These are phyloP conservation scores for Oryzias javanicus DNA, from an alignment of 2,113 vertebrate species.

Conservation along the genomic window DNA sequence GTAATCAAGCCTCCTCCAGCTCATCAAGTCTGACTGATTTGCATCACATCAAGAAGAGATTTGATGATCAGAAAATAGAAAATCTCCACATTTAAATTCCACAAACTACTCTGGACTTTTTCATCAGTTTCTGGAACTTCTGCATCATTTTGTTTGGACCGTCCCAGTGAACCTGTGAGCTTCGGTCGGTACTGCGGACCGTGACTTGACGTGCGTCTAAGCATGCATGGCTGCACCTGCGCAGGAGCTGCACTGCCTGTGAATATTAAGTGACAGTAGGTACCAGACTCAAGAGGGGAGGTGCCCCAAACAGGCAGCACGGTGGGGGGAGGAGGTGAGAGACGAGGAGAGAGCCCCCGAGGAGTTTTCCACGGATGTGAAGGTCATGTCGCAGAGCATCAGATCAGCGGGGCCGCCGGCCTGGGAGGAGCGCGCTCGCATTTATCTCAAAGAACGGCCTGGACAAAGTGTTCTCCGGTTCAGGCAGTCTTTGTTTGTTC, in stretches of 20 bases:
- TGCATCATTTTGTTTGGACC: background rate
- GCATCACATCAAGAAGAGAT: constrained; percentile 19
- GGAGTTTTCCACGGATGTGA: constrained; percentile 57
- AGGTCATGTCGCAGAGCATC: constrained; percentile 73
- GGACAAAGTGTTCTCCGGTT: background rate
- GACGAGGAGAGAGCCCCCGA: constrained; percentile 29
- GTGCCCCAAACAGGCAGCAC: constrained; percentile 27
- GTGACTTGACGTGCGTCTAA: constrained; percentile 2
- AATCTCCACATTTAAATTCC: background rate
- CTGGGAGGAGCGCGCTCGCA: constrained; percentile 32
- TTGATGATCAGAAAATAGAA: background rate
- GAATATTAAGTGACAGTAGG: constrained; percentile 53
- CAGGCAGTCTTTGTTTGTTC: constrained; percentile 24
- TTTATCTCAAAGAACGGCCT: constrained; percentile 24
- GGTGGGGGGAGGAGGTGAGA: constrained; percentile 27
- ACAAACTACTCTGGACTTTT: background rate
- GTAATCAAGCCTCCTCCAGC: background rate
- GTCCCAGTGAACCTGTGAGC: background rate
- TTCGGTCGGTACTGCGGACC: background rate
- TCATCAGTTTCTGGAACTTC: no score
- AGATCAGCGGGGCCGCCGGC: constrained; percentile 62
- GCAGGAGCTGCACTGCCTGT: constrained; percentile 17
- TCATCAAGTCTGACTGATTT: constrained; percentile 13
- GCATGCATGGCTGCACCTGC: constrained; percentile 43
- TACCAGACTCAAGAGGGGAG: constrained; percentile 37